Conservation (phyloP, 2,888 invertebrate genomes). For the Pelosia muscerda region DNA sequence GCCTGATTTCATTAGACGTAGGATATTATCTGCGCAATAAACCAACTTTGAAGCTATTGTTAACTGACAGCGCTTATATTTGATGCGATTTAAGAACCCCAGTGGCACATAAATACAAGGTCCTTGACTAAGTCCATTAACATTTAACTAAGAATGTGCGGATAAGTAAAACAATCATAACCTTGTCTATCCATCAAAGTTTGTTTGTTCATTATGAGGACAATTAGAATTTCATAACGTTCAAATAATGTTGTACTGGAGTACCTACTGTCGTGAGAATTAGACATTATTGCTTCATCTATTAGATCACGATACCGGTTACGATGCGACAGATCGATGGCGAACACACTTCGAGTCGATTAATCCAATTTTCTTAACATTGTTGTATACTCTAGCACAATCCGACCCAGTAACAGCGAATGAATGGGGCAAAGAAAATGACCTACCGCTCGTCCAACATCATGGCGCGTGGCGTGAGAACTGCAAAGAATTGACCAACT, state of each 20-base stretch:
- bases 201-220: slow-evolving; percentile 47
- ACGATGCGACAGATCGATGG: slow-evolving; percentile 48
- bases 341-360: slow-evolving; percentile 54
- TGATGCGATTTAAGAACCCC: background rate
- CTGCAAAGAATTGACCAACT: slow-evolving; percentile 54
- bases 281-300: slow-evolving; percentile 60
- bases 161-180: slow-evolving; percentile 19
- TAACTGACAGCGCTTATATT: background rate
- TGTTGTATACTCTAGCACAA: slow-evolving; percentile 50
- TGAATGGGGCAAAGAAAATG: slow-evolving; percentile 63
- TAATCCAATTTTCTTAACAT: slow-evolving; percentile 60
- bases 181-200: slow-evolving; percentile 20
- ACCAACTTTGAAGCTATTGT: background rate
- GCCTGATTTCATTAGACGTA: background rate
- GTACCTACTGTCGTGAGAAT: slow-evolving; percentile 69
- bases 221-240: slow-evolving; percentile 62
- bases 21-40: background rate
- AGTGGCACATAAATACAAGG: background rate
- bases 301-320: slow-evolving; percentile 59
- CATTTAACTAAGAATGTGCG: slow-evolving; percentile 8
- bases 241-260: slow-evolving; percentile 48
- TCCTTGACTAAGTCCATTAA: slow-evolving; percentile 14
- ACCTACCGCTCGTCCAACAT: slow-evolving; percentile 42
- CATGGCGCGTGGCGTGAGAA: slow-evolving; percentile 55
- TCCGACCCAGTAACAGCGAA: slow-evolving; percentile 47